Base-by-base conservation (phyloP, 2,888 invertebrate genomes). In the Cosmorhoe ocellata region DNA sequence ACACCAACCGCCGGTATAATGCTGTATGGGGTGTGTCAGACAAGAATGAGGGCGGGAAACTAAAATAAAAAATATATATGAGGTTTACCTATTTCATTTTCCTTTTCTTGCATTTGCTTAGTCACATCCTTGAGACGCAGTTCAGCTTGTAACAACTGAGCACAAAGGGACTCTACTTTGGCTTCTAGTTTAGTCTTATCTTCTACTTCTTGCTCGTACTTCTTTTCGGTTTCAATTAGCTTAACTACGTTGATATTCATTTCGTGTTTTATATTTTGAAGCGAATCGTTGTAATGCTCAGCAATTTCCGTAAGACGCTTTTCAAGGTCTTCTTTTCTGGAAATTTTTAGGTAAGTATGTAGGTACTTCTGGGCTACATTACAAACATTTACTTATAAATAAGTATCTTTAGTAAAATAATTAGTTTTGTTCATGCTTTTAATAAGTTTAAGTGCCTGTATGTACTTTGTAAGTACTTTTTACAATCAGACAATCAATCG, bases 301-400 rank as follows among this genome's bases (percentile, higher is more conserved):
- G 81, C 79, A 32, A 85, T 61, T 27, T 83, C 79, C 26, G 62
- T 60, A 7, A 89, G 69, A 3, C 75, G 74, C 28, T 71, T 80
- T 57, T 84, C 84, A 3, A 90, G 71, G 32, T 83, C 77, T 66
- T 83, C 78, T 69, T 89, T 90, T 53, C 90, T 90, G 50, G 56
- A 31, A 33, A 28, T 9, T 30, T 11, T 30, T 10, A 3, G 28
- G 28, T 26, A 8, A 1, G 1, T 6, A n/a, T n/a, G 28, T 18
- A 18, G 18, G 18, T 18, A 18, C 5, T 18, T n/a, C n/a, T n/a
- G n/a, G n/a, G n/a, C n/a, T n/a, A n/a, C n/a, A n/a, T n/a, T n/a
- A n/a, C n/a, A n/a, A n/a, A n/a, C n/a, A n/a, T n/a, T n/a, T n/a
- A n/a, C n/a, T n/a, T n/a, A n/a, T n/a, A n/a, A n/a, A n/a, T n/a